Evolutionary conservation across 2,797 vertebrate species (phyloP).

Genomic region (Clarias pachynema): DNA sequence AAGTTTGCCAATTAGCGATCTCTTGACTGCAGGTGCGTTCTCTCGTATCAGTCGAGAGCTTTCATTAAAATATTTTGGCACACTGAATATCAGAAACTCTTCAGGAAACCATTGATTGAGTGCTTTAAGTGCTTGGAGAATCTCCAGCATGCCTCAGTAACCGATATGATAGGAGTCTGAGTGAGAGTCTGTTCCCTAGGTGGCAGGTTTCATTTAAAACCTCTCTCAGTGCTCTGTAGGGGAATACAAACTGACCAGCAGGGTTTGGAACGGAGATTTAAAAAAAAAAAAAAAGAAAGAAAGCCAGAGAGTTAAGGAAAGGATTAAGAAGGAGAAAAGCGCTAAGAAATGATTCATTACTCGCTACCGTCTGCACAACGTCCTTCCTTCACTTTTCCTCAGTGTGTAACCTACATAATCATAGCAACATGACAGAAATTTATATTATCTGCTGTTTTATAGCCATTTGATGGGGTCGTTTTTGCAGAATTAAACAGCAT

Average conservation of each 20-base stretch:
- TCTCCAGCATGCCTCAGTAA: slow-evolving; percentile 4
- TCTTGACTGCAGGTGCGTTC: slow-evolving; percentile 12
- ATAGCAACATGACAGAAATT: slow-evolving; percentile 30
- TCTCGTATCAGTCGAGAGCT: not conserved
- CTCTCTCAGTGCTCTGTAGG: slow-evolving; percentile 19
- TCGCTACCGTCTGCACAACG: not conserved
- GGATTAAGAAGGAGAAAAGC: slow-evolving; percentile 22
- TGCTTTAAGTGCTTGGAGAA: slow-evolving; percentile 6
- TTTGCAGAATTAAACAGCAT: not conserved
- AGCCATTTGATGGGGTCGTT: slow-evolving; percentile 1
- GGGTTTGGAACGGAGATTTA: slow-evolving; percentile 1
- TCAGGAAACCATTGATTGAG: slow-evolving; percentile 17
- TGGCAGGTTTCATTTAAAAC: slow-evolving; percentile 34
- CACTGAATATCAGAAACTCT: slow-evolving; percentile 17
- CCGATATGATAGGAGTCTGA: slow-evolving; percentile 7
- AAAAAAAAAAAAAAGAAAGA: not conserved
- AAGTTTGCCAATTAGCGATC: slow-evolving; percentile 1
- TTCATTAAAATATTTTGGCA: slow-evolving; percentile 5
- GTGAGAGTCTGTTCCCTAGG: not conserved
- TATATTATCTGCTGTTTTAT: slow-evolving; percentile 27
- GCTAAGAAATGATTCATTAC: not conserved
- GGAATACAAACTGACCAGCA: slow-evolving; percentile 27
- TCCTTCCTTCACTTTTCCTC: not conserved
- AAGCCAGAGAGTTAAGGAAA: not conserved
- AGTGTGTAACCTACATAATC: slow-evolving; percentile 22